Evolutionary conservation across 1,140 invertebrate species (phyloP).

Genomic region (Drosophila oshimai): DNA sequence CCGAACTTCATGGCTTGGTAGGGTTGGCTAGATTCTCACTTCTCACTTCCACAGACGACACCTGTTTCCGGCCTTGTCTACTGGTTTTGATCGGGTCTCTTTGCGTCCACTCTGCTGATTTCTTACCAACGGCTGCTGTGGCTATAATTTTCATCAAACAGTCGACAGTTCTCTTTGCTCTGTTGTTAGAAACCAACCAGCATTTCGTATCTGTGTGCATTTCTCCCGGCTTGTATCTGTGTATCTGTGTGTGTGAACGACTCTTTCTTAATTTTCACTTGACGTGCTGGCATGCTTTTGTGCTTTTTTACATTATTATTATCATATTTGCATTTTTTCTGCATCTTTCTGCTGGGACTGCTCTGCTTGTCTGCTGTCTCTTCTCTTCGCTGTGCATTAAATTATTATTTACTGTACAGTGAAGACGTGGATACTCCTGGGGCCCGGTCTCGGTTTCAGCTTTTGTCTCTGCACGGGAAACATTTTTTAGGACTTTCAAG

Average conservation of each 20-base stretch:
- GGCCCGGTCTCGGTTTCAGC: constrained; percentile 7
- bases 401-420: constrained; percentile 41
- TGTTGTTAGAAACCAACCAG: constrained; percentile 27
- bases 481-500: neutral
- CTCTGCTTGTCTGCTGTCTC: neutral
- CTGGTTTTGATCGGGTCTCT: constrained; percentile 35
- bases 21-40: constrained; percentile 1
- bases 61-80: constrained; percentile 64
- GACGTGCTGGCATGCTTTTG: constrained; percentile 67
- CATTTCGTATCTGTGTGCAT: constrained; percentile 16
- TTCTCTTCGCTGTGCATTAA: constrained; percentile 2
- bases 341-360: neutral
- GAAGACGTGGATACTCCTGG: constrained; percentile 16
- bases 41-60: constrained; percentile 53
- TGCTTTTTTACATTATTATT: constrained; percentile 71
- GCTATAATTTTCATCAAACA: constrained; percentile 67
- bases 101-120: neutral
- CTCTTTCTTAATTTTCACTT: constrained; percentile 77
- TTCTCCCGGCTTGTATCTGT: neutral
- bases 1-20: neutral
- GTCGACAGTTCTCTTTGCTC: constrained; percentile 29
- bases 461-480: neutral
- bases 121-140: constrained; percentile 8
- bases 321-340: constrained; percentile 72
- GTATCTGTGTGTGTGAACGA: constrained; percentile 4